Percentiles rank a stretch among this genome's conserved stretches.
phyloP scores from a whole-genome alignment of 2,888 invertebrate species.

The Tipula vernalis region DNA sequence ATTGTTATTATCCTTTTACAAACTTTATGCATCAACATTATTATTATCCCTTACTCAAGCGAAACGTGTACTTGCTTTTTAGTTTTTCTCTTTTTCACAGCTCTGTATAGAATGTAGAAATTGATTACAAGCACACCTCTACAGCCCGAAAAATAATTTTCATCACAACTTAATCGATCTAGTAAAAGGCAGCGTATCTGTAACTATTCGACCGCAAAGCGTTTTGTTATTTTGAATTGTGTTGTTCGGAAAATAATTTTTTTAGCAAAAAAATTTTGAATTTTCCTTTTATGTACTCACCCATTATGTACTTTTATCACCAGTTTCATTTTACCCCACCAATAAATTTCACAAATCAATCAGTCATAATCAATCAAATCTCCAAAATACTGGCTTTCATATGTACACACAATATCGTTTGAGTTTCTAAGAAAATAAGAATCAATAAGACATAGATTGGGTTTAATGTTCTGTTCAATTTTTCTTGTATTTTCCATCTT shows the following conservation, averaged over 20 bases:
- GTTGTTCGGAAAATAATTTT: not conserved
- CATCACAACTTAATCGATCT: too few species aligned
- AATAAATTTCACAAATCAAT: not conserved
- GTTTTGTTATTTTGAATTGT: too few species aligned
- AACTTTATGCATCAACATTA: too few species aligned
- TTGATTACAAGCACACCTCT: too few species aligned
- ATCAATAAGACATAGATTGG: not conserved
- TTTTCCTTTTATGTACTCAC: not conserved
- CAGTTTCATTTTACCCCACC: not conserved
- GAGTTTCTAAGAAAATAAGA: not conserved
- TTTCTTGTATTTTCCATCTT: not conserved
- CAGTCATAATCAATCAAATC: constrained; percentile 4
- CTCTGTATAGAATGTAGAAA: too few species aligned
- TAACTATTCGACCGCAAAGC: too few species aligned
- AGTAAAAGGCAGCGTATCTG: too few species aligned
- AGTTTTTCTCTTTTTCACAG: too few species aligned
- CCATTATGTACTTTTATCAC: not conserved
- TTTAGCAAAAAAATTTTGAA: not conserved
- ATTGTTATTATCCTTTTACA: too few species aligned
- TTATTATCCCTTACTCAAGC: too few species aligned
- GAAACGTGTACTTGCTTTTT: too few species aligned
- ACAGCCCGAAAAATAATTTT: too few species aligned
- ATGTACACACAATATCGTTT: not conserved
- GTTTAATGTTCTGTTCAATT: not conserved
- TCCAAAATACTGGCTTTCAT: not conserved